Evolutionary conservation across 2,888 invertebrate species (phyloP).

Genomic region (Drosophila imparisetae): DNA sequence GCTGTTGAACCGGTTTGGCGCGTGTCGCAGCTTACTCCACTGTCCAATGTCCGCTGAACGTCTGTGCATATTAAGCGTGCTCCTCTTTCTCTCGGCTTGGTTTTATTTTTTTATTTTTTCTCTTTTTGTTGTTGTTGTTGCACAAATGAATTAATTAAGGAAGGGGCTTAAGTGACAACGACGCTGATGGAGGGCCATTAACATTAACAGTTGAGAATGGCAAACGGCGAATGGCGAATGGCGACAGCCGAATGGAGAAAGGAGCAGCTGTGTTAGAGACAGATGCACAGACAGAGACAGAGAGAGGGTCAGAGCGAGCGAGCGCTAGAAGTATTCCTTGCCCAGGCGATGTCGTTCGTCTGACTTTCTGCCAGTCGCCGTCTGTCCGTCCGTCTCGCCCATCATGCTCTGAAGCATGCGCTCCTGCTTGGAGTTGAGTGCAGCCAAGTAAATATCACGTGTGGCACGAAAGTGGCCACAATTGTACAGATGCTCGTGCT

Average conservation of each 20-base stretch:
- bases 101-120: conserved; percentile 8
- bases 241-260: neutral
- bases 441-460: conserved; percentile 96
- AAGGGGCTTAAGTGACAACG: conserved; percentile 50
- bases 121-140: conserved; percentile 15
- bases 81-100: conserved; percentile 22
- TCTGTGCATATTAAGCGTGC: conserved; percentile 23
- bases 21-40: conserved; percentile 50
- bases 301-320: neutral
- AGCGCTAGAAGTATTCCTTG: conserved; percentile 63
- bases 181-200: conserved; percentile 51
- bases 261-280: conserved; percentile 27
- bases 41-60: conserved; percentile 2
- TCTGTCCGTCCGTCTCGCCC: conserved; percentile 93
- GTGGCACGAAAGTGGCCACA: conserved; percentile 99
- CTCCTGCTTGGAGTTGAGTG: conserved; percentile 93
- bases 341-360: conserved; percentile 40
- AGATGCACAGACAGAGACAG: neutral
- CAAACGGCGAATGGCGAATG: neutral
- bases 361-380: conserved; percentile 86
- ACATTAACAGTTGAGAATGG: conserved; percentile 35
- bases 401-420: conserved; percentile 94
- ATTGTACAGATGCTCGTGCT: conserved; percentile 99
- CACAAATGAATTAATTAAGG: conserved; percentile 74
- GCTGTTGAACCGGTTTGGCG: conserved; percentile 76